Evolutionary conservation across 1,140 invertebrate species (phyloP).

Genomic region (Ceratitis capitata): DNA sequence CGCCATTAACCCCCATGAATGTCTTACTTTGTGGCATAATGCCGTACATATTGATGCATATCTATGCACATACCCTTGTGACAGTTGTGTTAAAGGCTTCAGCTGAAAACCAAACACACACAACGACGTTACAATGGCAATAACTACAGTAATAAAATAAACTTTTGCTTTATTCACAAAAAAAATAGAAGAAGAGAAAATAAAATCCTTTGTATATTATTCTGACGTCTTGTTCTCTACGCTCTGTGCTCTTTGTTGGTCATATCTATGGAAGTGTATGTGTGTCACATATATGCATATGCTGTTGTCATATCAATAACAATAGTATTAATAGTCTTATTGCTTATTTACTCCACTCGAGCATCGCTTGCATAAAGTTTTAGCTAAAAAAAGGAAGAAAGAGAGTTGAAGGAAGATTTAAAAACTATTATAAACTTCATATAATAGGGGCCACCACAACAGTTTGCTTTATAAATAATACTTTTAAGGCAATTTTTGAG

Average conservation of each 20-base stretch:
- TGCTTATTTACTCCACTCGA: not conserved
- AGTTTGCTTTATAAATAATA: not conserved
- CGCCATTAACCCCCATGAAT: not conserved
- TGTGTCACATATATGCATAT: not conserved
- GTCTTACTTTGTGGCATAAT: not conserved
- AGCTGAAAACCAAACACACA: not conserved
- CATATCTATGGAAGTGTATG: not conserved
- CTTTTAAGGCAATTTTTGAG: not conserved
- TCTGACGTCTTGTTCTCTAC: not conserved
- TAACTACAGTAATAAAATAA: not conserved
- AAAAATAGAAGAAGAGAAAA: too few relatives aligned
- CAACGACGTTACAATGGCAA: not conserved
- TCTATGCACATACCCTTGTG: not conserved
- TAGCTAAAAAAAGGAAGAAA: not conserved
- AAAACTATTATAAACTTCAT: not conserved
- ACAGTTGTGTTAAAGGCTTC: not conserved
- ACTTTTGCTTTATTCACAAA: too few relatives aligned
- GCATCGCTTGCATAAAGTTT: not conserved
- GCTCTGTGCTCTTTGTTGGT: not conserved
- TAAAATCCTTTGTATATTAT: not conserved
- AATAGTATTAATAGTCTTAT: not conserved
- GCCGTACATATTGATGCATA: not conserved
- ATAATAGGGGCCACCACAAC: not conserved
- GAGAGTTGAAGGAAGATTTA: not conserved
- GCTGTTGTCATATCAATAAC: not conserved